Evolutionary conservation across 2,113 vertebrate genomes (phyloP).

Genomic region (Hydrolagus affinis): DNA sequence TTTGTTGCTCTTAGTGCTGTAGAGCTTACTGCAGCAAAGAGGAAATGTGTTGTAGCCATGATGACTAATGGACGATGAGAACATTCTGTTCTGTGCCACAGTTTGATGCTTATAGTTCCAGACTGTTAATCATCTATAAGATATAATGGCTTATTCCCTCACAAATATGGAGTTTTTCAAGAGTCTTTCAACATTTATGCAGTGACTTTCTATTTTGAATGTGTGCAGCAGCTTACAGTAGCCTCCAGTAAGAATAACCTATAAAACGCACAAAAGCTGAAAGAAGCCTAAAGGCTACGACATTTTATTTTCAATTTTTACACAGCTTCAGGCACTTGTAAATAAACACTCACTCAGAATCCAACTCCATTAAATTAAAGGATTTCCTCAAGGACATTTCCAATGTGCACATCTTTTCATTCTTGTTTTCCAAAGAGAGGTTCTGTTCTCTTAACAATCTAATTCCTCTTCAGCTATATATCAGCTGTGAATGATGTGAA

Average conservation of each 20-base stretch:
- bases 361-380: neutral
- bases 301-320: neutral
- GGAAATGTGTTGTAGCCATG: neutral
- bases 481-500: neutral
- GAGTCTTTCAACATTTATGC: neutral
- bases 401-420: slow-evolving; percentile 27
- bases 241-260: neutral
- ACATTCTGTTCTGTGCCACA: neutral
- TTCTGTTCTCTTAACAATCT: slow-evolving; percentile 5
- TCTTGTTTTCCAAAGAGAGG: neutral
- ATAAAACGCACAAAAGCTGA: neutral
- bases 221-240: neutral
- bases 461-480: neutral
- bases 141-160: neutral
- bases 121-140: neutral
- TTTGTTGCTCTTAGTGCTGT: neutral
- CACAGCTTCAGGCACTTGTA: slow-evolving; percentile 24
- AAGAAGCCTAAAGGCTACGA: neutral
- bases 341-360: slow-evolving; percentile 25
- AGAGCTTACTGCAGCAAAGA: neutral
- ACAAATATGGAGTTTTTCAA: neutral
- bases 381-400: slow-evolving; percentile 17
- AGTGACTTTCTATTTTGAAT: neutral
- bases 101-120: neutral
- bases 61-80: neutral